Base-by-base conservation (phyloP, 2,113 vertebrate species). In the Serilophus lunatus region DNA sequence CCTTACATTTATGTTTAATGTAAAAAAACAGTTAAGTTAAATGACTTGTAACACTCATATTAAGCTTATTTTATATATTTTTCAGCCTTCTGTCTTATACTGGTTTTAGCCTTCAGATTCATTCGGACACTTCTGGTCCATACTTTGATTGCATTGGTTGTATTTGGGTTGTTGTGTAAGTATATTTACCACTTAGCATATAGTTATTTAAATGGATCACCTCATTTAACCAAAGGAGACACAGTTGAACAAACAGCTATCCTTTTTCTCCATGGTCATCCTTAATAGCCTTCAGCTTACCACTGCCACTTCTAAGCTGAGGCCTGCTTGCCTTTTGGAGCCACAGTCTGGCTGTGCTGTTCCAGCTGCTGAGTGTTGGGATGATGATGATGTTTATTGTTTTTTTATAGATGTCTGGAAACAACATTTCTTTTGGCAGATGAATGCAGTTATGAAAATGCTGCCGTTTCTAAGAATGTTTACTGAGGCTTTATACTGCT, bases 111-210 rank as follows among this genome's bases (percentile, higher is more conserved):
- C 84, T 98, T 98, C 94, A 97, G 96, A 54, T 98, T 97, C 72
- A 93, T 98, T 96, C 96, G 93, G 24, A 86, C 60, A 0, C 92
- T 98, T 29, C 70, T 98, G 87, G 78, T 98, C 69, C 98, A 97
- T 68, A 98, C 96, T 83, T 94, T 98, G 90, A 95, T 98, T 59
- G 96, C 98, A 3, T 57, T 98, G 87, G 94, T 98, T 57, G 36
- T 98, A 44, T 96, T 98, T 4, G 98, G 98, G 44, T 86, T 98
- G 53, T 40, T 98, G 26, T 98, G 98, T 98, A 96, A 98, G 98
- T 98, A 97, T 88, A 47, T 66, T 94, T 74, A 31, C 29, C 45
- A 47, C 86, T 82, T 68, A 77, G 36, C 24, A 7, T 33, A 25
- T 6, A 26, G 29, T 74, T 63, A 54, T 54, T 66, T 42, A 50